These are phyloP conservation scores for Phrynocephalus versicolor DNA, from an alignment of 2,113 vertebrate species.

Conservation along the genomic window DNA sequence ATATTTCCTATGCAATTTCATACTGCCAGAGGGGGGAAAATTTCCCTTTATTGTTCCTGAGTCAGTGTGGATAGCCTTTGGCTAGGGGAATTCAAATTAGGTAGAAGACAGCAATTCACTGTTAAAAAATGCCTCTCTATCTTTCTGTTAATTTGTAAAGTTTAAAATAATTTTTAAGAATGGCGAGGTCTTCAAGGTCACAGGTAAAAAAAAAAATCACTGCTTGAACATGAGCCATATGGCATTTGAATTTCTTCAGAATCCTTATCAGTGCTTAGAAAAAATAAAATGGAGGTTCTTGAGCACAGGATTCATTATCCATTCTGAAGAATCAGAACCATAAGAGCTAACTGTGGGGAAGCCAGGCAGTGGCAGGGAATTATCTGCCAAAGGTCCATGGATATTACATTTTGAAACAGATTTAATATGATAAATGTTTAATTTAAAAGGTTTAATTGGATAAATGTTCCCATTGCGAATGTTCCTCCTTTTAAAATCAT, in stretches of 20 bases:
- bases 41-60: neutral
- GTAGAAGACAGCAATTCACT: neutral
- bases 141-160: neutral
- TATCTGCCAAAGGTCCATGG: neutral
- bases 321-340: neutral
- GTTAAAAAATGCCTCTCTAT: neutral
- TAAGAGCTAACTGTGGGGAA: rapidly evolving
- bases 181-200: neutral
- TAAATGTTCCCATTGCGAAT: neutral
- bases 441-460: neutral
- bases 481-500: neutral
- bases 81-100: neutral
- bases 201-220: neutral
- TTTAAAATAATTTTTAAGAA: conserved; percentile 9
- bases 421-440: neutral
- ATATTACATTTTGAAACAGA: neutral
- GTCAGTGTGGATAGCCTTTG: neutral
- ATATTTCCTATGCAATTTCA: conserved; percentile 26
- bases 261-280: neutral
- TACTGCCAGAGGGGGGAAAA: neutral
- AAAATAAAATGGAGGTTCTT: neutral
- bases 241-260: conserved; percentile 8
- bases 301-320: neutral
- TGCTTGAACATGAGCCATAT: neutral
- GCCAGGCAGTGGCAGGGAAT: neutral